Percentiles rank a stretch among this genome's conserved stretches.
Conservation (phyloP, 2,797 vertebrate species). For the Rhinoraja longicauda region DNA sequence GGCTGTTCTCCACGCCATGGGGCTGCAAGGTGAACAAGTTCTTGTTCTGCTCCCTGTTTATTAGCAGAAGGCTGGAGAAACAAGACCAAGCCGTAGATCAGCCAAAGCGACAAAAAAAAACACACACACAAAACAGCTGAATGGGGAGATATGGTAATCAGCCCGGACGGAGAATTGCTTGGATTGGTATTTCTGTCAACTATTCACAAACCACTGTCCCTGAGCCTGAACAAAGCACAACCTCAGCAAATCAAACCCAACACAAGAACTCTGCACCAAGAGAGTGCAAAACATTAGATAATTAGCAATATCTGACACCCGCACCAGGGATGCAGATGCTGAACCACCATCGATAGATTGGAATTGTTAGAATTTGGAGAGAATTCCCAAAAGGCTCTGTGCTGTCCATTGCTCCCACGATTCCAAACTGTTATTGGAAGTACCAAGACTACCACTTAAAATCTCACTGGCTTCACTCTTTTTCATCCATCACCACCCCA, state of each 20-base stretch:
- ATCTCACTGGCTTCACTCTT: too few relatives aligned
- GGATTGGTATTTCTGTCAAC: not conserved
- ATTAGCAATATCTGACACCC: not conserved
- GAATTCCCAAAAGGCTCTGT: not conserved
- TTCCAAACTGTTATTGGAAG: not conserved
- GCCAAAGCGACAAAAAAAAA: not conserved
- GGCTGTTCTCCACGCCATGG: not conserved
- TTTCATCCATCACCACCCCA: too few relatives aligned
- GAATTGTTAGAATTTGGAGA: not conserved
- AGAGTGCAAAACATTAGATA: not conserved
- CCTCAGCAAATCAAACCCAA: not conserved
- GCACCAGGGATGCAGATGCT: not conserved
- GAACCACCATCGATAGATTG: not conserved
- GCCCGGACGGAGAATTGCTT: not conserved
- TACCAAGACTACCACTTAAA: too few relatives aligned
- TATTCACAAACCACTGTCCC: not conserved
- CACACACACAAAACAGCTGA: not conserved
- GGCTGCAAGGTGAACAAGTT: conserved; percentile 62
- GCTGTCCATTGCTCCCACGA: not conserved
- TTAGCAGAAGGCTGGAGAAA: conserved; percentile 60
- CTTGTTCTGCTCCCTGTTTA: conserved; percentile 72
- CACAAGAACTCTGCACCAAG: not conserved
- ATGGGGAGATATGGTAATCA: not conserved
- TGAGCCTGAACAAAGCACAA: not conserved
- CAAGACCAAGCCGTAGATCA: not conserved